These are phyloP conservation scores for Pteropus alecto DNA, from an alignment of 2,113 vertebrate genomes.

Conservation along the genomic window DNA sequence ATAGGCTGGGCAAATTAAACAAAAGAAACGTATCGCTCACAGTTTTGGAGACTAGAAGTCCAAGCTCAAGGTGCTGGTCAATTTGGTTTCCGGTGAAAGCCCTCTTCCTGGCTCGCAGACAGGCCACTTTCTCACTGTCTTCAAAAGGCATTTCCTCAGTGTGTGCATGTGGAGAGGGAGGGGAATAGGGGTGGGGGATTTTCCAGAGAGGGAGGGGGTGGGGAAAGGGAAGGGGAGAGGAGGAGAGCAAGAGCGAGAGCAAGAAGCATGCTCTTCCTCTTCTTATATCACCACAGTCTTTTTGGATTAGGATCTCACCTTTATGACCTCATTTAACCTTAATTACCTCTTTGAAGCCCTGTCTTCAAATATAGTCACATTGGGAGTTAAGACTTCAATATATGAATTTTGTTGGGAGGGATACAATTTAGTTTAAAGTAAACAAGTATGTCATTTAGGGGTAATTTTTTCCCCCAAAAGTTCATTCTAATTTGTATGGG, in stretches of 20 bases:
- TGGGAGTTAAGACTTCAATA: background rate
- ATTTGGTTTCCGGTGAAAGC: background rate
- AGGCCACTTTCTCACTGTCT: background rate
- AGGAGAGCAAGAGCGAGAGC: background rate
- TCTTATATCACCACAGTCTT: background rate
- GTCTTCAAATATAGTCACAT: background rate
- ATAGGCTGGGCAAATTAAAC: background rate
- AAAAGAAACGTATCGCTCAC: background rate
- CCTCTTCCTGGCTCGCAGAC: background rate
- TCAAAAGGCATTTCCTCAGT: background rate
- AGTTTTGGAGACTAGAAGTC: background rate
- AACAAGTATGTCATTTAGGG: background rate
- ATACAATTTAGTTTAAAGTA: background rate
- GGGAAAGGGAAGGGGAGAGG: background rate
- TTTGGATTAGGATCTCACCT: background rate
- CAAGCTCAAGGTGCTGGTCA: background rate
- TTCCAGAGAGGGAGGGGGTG: no score
- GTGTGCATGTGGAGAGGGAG: no score
- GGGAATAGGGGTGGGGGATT: no score
- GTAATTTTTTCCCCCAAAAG: conserved; percentile 7
- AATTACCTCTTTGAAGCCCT: background rate
- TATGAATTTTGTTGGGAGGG: background rate
- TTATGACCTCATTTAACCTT: background rate
- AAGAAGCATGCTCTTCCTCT: background rate
- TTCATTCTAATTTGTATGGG: conserved; percentile 31